Evolutionary conservation across 2,113 vertebrate species (phyloP).

Genomic region (Cyanoliseus patagonus): DNA sequence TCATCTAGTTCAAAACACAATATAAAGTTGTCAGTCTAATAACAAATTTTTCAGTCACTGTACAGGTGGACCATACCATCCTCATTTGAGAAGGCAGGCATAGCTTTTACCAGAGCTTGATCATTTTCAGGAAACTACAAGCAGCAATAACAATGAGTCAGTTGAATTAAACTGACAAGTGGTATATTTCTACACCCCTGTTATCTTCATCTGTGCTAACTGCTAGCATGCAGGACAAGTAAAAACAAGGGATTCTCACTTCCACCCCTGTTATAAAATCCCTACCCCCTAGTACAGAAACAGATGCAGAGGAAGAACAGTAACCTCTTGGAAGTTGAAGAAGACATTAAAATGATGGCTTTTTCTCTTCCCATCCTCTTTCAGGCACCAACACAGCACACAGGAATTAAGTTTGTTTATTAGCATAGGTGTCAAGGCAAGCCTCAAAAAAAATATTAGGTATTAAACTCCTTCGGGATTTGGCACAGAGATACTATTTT

Average conservation of each 20-base stretch:
- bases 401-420: background rate
- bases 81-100: background rate
- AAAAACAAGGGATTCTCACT: background rate
- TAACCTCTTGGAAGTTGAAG: background rate
- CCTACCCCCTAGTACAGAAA: background rate
- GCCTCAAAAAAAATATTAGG: background rate
- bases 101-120: background rate
- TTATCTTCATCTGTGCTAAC: background rate
- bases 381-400: background rate
- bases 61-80: background rate
- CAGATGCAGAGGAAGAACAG: background rate
- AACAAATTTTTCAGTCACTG: background rate
- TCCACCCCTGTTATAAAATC: background rate
- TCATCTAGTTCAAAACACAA: background rate
- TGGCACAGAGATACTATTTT: background rate
- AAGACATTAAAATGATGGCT: background rate
- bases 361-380: background rate
- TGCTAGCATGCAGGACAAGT: background rate
- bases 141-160: background rate
- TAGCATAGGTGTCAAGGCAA: background rate
- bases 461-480: background rate
- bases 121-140: background rate
- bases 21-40: background rate
- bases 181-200: accelerated
- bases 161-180: background rate